Evolutionary conservation across 2,888 invertebrate genomes (phyloP).

Genomic region (Linnaemya vulpina): DNA sequence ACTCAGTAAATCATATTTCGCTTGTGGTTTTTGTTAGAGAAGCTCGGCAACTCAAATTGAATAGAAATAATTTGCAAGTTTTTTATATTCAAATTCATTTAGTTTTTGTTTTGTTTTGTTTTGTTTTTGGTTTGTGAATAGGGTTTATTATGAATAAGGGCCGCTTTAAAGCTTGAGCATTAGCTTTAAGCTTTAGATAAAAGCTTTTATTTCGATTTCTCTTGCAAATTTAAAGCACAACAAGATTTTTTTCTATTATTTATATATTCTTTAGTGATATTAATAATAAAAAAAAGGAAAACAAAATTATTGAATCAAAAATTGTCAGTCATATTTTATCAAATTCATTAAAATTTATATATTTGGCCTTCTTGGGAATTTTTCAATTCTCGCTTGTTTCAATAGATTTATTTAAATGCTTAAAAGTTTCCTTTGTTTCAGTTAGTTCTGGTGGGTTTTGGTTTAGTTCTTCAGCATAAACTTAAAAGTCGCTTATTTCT

Average conservation of each 20-base stretch:
- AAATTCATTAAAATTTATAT: constrained; percentile 71
- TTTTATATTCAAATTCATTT: constrained; percentile 16
- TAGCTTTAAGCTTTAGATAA: constrained; percentile 68
- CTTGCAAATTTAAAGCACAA: constrained; percentile 67
- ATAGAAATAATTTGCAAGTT: constrained; percentile 41
- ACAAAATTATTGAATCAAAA: constrained; percentile 45
- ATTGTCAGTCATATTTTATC: constrained; percentile 71
- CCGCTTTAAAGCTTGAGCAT: constrained; percentile 65
- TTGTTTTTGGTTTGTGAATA: constrained; percentile 23
- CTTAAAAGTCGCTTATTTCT: constrained; percentile 86
- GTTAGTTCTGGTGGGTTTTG: constrained; percentile 61
- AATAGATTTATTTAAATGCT: constrained; percentile 60
- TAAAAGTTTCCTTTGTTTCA: constrained; percentile 50
- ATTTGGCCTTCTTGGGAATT: constrained; percentile 72
- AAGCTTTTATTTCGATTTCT: constrained; percentile 54
- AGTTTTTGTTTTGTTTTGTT: background rate
- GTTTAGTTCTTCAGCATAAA: background rate
- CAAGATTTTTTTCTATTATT: constrained; percentile 67
- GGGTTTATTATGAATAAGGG: constrained; percentile 38
- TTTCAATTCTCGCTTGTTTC: constrained; percentile 59
- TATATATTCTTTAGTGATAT: constrained; percentile 69
- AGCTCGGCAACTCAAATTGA: constrained; percentile 64
- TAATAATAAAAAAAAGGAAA: constrained; percentile 67
- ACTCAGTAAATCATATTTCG: constrained; percentile 58
- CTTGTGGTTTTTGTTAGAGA: constrained; percentile 42